Evolutionary conservation across 2,113 vertebrate genomes (phyloP).

Genomic region (Nesoenas mayeri): DNA sequence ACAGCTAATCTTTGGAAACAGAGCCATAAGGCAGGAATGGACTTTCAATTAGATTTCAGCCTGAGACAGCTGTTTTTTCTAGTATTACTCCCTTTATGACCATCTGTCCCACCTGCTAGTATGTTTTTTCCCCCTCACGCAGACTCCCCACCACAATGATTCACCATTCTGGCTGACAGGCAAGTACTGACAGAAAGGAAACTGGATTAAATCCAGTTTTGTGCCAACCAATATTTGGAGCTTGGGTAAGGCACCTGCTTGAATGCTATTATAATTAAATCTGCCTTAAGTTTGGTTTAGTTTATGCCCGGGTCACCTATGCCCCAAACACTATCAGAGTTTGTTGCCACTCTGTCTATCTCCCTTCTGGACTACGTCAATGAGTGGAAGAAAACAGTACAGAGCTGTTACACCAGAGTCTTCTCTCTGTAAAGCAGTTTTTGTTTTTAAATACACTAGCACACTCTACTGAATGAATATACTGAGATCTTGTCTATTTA

Average conservation of each 20-base stretch:
- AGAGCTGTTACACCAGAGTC: neutral
- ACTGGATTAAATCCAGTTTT: neutral
- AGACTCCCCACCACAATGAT: neutral
- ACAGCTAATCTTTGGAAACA: neutral
- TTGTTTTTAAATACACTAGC: neutral
- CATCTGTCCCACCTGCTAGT: slow-evolving; percentile 43
- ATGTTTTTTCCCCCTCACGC: neutral
- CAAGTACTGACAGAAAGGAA: neutral
- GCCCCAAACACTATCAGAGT: neutral
- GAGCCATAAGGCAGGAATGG: slow-evolving; percentile 10
- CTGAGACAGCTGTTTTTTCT: slow-evolving; percentile 2
- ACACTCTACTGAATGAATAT: neutral
- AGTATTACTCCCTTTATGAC: slow-evolving; percentile 1
- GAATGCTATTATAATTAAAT: neutral
- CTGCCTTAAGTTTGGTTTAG: neutral
- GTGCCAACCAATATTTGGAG: neutral
- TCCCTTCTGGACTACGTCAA: neutral
- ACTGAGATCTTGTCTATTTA: neutral
- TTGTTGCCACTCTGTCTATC: neutral
- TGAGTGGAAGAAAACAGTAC: neutral
- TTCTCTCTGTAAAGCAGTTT: neutral
- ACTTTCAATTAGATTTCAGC: slow-evolving; percentile 11
- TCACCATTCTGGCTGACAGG: neutral
- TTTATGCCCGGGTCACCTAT: neutral
- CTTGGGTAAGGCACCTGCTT: neutral